Conservation (phyloP, 2,888 invertebrate genomes). For the Parnassius apollo region DNA sequence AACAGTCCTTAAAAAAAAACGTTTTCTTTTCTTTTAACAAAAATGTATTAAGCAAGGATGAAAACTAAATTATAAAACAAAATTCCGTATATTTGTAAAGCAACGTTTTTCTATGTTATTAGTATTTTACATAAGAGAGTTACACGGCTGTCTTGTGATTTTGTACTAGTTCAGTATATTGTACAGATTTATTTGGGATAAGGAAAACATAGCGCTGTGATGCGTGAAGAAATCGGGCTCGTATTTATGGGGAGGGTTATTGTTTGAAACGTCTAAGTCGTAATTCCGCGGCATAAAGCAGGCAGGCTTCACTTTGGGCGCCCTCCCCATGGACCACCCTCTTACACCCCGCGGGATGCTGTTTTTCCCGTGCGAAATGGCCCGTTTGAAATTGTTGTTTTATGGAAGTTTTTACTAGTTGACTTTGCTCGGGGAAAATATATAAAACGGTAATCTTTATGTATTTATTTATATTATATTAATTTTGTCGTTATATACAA, state of each 20-base stretch:
- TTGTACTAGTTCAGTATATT: too few species aligned
- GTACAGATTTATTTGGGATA: conserved; percentile 36
- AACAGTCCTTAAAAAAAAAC: too few species aligned
- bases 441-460: conserved; percentile 70
- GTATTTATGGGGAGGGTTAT: conserved; percentile 79
- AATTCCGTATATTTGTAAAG: too few species aligned
- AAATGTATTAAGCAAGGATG: too few species aligned
- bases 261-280: conserved; percentile 82
- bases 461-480: conserved; percentile 37
- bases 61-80: too few species aligned
- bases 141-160: too few species aligned
- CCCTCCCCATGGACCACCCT: conserved; percentile 41
- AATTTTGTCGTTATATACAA: conserved; percentile 33
- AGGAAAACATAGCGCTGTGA: conserved; percentile 73
- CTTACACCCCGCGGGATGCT: conserved; percentile 65
- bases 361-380: conserved; percentile 79
- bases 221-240: conserved; percentile 78
- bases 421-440: conserved; percentile 75
- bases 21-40: too few species aligned
- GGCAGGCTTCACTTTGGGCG: conserved; percentile 71
- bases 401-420: conserved; percentile 81
- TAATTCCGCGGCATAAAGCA: conserved; percentile 77
- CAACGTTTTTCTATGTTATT: too few species aligned
- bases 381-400: conserved; percentile 81
- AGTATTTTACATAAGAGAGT: too few species aligned